Percentiles rank a stretch among this genome's conserved stretches.
Conservation (phyloP, 2,797 vertebrate species). For the Melanotaenia trifasciata region DNA sequence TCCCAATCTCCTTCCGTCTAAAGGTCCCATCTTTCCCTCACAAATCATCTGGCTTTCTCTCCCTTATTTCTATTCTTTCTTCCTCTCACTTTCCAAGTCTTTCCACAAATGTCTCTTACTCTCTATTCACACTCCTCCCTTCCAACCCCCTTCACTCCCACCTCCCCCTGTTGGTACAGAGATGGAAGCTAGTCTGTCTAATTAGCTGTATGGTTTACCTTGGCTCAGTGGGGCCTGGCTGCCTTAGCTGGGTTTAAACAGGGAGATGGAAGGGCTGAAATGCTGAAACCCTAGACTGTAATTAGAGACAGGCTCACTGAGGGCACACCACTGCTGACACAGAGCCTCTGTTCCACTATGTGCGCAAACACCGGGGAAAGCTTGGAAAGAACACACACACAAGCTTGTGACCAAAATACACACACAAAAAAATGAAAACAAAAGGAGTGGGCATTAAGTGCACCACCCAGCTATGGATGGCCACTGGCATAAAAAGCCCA, state of each 20-base stretch:
- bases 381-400: constrained; percentile 39
- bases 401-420: constrained; percentile 40
- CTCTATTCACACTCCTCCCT: constrained; percentile 48
- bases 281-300: constrained; percentile 83
- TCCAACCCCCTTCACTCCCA: constrained; percentile 24
- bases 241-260: constrained; percentile 81
- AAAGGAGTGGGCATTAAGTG: constrained; percentile 68
- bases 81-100: constrained; percentile 18
- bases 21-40: constrained; percentile 7
- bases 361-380: constrained; percentile 27
- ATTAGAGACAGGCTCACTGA: constrained; percentile 83
- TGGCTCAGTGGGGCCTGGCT: constrained; percentile 82
- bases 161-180: constrained; percentile 63
- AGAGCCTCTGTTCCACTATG: constrained; percentile 74
- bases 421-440: constrained; percentile 63
- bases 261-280: constrained; percentile 82
- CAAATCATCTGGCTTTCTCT: constrained; percentile 12
- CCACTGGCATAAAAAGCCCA: constrained; percentile 45
- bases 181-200: constrained; percentile 81
- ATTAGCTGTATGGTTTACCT: constrained; percentile 85
- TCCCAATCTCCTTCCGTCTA: constrained; percentile 4
- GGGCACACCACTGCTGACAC: constrained; percentile 82
- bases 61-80: neutral
- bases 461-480: constrained; percentile 50
- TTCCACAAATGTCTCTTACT: constrained; percentile 35